Percentiles rank a stretch among this genome's conserved stretches.
These are phyloP conservation scores for Hylaeus anthracinus DNA, from an alignment of 1,140 invertebrate genomes.

Conservation along the genomic window DNA sequence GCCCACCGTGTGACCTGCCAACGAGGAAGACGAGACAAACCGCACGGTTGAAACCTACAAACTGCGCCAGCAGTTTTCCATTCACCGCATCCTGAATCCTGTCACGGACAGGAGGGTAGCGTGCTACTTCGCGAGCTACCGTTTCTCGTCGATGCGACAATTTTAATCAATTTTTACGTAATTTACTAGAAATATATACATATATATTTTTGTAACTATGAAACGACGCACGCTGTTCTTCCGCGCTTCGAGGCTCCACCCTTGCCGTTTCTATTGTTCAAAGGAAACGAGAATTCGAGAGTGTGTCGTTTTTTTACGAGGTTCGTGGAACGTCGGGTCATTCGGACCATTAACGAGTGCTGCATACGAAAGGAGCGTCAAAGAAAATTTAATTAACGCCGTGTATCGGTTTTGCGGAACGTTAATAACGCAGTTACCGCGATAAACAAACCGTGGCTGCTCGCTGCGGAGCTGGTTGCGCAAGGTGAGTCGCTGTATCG, in stretches of 20 bases:
- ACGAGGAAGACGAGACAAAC: background rate
- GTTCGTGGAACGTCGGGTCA: background rate
- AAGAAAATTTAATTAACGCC: slow-evolving; percentile 11
- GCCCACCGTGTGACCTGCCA: slow-evolving; percentile 10
- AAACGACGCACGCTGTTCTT: background rate
- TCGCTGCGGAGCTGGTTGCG: background rate
- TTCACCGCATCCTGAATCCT: background rate
- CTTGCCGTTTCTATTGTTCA: too few species aligned
- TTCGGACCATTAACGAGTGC: background rate
- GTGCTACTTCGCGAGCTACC: background rate
- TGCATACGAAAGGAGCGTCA: background rate
- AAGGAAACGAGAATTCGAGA: background rate
- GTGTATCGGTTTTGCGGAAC: background rate
- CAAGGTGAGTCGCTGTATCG: background rate
- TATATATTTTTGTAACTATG: background rate
- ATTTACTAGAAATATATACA: background rate
- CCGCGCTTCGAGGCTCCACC: background rate
- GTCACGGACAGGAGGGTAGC: too few species aligned
- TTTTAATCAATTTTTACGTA: background rate
- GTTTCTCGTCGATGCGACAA: background rate
- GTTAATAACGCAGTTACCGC: background rate
- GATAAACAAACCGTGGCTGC: background rate
- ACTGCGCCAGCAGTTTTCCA: background rate
- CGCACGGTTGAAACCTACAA: background rate
- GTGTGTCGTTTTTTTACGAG: background rate